Evolutionary conservation across 2,888 invertebrate genomes (phyloP).

Genomic region (Myopa testacea): DNA sequence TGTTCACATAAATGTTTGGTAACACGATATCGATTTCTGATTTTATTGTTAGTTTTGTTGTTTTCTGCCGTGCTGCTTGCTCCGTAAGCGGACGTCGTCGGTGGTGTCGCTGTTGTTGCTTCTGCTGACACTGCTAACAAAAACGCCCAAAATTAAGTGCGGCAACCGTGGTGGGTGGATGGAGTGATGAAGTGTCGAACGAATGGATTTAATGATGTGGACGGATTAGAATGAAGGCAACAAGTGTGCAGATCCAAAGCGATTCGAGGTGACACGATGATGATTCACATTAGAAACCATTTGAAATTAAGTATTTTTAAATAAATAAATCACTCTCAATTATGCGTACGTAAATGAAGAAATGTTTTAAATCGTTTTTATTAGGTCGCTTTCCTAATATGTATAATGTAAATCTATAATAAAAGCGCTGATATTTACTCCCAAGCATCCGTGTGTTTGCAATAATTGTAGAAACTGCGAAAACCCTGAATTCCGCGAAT

Average conservation of each 20-base stretch:
- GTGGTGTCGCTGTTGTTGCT: background rate
- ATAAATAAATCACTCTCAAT: too few relatives aligned
- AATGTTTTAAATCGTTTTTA: too few relatives aligned
- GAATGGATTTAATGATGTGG: conserved; percentile 6
- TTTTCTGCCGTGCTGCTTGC: background rate
- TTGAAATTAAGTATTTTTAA: too few relatives aligned
- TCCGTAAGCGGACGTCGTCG: background rate
- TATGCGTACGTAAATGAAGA: too few relatives aligned
- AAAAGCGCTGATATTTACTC: too few relatives aligned
- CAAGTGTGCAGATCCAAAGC: background rate
- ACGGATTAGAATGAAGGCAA: background rate
- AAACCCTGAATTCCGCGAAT: too few relatives aligned
- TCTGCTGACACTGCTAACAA: conserved; percentile 4
- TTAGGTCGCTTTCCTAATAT: too few relatives aligned
- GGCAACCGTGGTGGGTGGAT: background rate
- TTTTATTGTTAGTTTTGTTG: background rate
- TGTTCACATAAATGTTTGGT: conserved; percentile 24
- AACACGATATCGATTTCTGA: background rate
- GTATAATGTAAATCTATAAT: too few relatives aligned
- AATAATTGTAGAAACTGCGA: too few relatives aligned
- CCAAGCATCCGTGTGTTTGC: too few relatives aligned
- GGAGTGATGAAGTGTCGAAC: background rate
- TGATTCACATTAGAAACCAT: too few relatives aligned
- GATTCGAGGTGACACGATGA: too few relatives aligned
- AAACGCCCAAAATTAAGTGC: background rate